Base-by-base conservation (phyloP, 2,888 invertebrate genomes). In the Trileptium ribeirensis region DNA sequence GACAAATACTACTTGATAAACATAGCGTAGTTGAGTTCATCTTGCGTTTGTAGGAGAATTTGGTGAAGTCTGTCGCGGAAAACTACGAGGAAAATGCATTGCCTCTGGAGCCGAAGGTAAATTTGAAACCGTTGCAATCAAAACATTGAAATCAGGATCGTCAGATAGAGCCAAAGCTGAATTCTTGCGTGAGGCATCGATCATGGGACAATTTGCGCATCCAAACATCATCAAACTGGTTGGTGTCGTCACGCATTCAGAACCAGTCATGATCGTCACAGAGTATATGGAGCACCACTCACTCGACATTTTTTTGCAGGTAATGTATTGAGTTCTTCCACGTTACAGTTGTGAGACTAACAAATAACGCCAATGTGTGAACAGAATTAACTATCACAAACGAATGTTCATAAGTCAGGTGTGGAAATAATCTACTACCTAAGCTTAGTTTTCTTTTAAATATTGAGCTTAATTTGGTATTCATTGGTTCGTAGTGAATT, bases 241-340 rank as follows among this genome's bases (percentile, higher is more conserved):
- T 40, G 88, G 88, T 67, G 88, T 88, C 8, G 87, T 87, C 39
- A 87, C 88, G 24, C 82, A 83, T 37, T 74, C 79, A n/a, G 84
- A 86, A 38, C 86, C 85, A 15, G 96, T 97, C 81, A 97, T 97
- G 97, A 98, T 98, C 84, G 96, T 99, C 86, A 99, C 98, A 2
- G 99, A 99, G 89, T 99, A 95, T 89, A 99, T 99, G 98, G 96
- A 97, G 89, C 97, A 99, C 90, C 98, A 98, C 67, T 97, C 97
- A 77, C 91, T 99, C 83, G 98, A 99, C 89, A 95, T 96, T 51
- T 99, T 97, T 90, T 91, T 99, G 84, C 31, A 36, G 79, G 79
- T 79, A 36, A 19, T 8, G 29, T n/a, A n/a, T 70, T n/a, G n/a
- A n/a, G n/a, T n/a, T n/a, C n/a, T n/a, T n/a, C n/a, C n/a, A n/a